These are phyloP conservation scores for Brenthis ino DNA, from an alignment of 2,888 invertebrate genomes.

Conservation along the genomic window DNA sequence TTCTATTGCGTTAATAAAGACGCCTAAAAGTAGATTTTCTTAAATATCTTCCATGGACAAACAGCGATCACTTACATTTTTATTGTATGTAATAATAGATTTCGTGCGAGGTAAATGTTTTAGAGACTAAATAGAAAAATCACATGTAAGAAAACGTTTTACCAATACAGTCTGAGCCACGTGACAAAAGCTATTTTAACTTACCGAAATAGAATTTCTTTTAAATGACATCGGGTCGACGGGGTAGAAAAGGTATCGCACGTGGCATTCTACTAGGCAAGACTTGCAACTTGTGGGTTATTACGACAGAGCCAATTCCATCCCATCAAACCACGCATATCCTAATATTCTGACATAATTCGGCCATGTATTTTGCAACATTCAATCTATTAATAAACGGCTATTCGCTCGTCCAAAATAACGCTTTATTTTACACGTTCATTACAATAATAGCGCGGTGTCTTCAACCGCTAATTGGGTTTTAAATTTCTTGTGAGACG, in stretches of 20 bases:
- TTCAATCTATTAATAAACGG: constrained; percentile 64
- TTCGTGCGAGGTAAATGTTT: too few species aligned
- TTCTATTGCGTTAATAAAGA: too few species aligned
- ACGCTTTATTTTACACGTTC: constrained; percentile 65
- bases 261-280: constrained; percentile 17
- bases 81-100: too few species aligned
- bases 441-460: constrained; percentile 71
- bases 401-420: constrained; percentile 69
- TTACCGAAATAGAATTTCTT: constrained; percentile 27
- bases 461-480: constrained; percentile 78
- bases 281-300: constrained; percentile 24
- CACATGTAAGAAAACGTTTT: constrained; percentile 18
- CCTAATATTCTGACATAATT: constrained; percentile 71
- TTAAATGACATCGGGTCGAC: constrained; percentile 15
- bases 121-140: neutral
- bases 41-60: too few species aligned
- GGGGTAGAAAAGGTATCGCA: constrained; percentile 2
- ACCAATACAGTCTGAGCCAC: constrained; percentile 17
- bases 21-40: too few species aligned
- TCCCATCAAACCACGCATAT: constrained; percentile 32
- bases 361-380: constrained; percentile 77
- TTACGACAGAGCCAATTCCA: constrained; percentile 28
- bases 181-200: constrained; percentile 22
- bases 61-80: too few species aligned
- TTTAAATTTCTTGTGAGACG: constrained; percentile 47